A percentile compares a stretch with the other conserved stretches of the same genome.
These are phyloP conservation scores for Tipula vernalis DNA, from an alignment of 2,888 invertebrate genomes.

Conservation along the genomic window DNA sequence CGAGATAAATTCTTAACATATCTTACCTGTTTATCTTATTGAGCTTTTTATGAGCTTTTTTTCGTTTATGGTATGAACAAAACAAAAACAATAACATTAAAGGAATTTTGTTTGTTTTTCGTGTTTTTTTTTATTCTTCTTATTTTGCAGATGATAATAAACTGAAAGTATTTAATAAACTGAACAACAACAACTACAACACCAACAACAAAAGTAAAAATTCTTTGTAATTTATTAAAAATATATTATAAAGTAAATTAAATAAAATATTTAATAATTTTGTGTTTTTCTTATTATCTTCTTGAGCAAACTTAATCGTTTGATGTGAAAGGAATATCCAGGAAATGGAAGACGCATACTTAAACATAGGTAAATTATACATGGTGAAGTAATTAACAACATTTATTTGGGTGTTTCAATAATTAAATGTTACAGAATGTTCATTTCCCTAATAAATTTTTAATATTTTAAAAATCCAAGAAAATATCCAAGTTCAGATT, in stretches of 20 bases:
- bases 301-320: neutral
- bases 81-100: neutral
- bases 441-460: too few species aligned
- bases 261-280: neutral
- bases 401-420: too few species aligned
- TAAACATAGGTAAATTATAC: neutral
- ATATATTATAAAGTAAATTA: neutral
- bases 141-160: neutral
- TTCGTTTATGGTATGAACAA: neutral
- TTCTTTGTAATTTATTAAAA: neutral
- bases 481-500: too few species aligned
- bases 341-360: neutral
- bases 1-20: neutral
- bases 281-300: neutral
- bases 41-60: neutral
- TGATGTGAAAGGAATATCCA: neutral
- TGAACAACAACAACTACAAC: neutral
- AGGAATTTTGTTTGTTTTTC: neutral
- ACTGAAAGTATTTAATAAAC: neutral
- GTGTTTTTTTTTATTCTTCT: neutral
- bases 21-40: constrained; percentile 4
- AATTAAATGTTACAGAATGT: too few species aligned
- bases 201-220: neutral
- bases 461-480: too few species aligned
- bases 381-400: too few species aligned